Evolutionary conservation across 2,797 vertebrate genomes (phyloP), one percentile per base, ranked within the genome.

Genomic region (Scolopax bukidnonensis): DNA sequence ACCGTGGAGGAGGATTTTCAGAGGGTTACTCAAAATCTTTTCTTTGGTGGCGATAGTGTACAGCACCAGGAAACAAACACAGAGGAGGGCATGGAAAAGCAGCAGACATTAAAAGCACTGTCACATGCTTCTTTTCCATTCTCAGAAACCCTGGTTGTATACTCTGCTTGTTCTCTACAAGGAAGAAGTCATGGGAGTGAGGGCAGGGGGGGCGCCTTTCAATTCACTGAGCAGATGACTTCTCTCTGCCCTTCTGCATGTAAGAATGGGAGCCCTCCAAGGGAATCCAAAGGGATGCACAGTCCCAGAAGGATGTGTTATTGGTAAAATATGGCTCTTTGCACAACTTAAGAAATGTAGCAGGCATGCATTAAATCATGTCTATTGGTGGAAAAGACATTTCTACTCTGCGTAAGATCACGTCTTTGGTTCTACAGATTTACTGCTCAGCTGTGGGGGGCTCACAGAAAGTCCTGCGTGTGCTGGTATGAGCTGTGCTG

Each of bases 1-100:
- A 85, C 47, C 59, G 70, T 20, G 41, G 85, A 96, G 71, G 30
- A 87, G 38, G 68, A 63, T 82, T 95, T 88, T 93, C 54, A 92
- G 89, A 89, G 57, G 5, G 40, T 69, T 64, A 84, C 51, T 86
- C 45, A 38, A 80, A 88, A 78, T 51, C 16, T 91, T 96, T 93
- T 91, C 51, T 74, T 86, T 78, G 60, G 36, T 80, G 91, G 43
- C 89, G 56, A 14, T 59, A 91, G 57, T 67, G 48, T 68, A 87
- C 53, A 85, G 28, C 18, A 33, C 7, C 56, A 67, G 81, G 79
- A 89, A 91, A 79, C 33, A 48, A 93, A 61, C 71, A 45, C 23
- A 80, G 53, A 41, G 45, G 27, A 91, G 48, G 57, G 69, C 69
- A 61, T 79, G 54, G 76, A 87, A 41, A 54, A 68, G 77, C 86